phyloP scores from a whole-genome alignment of 2,113 vertebrate genomes.

The Aspiorhynchus laticeps region DNA sequence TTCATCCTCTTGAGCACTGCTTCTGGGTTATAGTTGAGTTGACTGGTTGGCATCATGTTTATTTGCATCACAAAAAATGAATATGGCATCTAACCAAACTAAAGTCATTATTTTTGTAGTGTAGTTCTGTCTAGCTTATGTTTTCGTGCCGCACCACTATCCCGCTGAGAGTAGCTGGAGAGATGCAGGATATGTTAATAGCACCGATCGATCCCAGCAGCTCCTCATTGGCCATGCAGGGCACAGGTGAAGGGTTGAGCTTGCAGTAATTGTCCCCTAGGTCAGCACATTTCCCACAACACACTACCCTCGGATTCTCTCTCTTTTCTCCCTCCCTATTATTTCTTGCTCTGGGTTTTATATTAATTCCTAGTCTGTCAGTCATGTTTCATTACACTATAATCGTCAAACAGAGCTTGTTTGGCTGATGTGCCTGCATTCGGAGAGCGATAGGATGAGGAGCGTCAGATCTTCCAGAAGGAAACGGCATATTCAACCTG shows the following conservation, averaged over 20 bases:
- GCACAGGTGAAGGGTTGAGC: slow-evolving; percentile 44
- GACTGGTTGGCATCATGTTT: not conserved
- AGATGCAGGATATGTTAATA: slow-evolving; percentile 31
- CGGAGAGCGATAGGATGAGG: slow-evolving; percentile 10
- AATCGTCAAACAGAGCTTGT: slow-evolving; percentile 62
- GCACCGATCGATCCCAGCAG: slow-evolving; percentile 9
- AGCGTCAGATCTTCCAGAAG: not conserved
- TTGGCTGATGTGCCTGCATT: slow-evolving; percentile 34
- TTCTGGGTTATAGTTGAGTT: not conserved
- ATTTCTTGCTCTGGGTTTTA: slow-evolving; percentile 2
- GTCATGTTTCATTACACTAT: slow-evolving; percentile 58
- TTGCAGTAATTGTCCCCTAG: slow-evolving; percentile 42
- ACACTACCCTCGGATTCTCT: not conserved
- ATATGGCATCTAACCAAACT: not conserved
- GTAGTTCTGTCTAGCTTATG: not conserved
- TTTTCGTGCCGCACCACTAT: not conserved
- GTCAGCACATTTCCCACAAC: slow-evolving; percentile 39
- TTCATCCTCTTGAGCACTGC: not conserved
- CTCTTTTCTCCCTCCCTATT: not conserved
- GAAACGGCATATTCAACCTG: too few species aligned
- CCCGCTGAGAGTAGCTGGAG: not conserved
- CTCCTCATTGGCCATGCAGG: slow-evolving; percentile 33
- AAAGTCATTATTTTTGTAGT: not conserved
- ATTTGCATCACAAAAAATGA: not conserved
- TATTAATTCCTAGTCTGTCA: slow-evolving; percentile 48